A percentile compares a stretch with the other conserved stretches of the same genome.
Evolutionary conservation across 2,797 vertebrate species (phyloP).

Genomic region (Heteromormyrus szaboi): DNA sequence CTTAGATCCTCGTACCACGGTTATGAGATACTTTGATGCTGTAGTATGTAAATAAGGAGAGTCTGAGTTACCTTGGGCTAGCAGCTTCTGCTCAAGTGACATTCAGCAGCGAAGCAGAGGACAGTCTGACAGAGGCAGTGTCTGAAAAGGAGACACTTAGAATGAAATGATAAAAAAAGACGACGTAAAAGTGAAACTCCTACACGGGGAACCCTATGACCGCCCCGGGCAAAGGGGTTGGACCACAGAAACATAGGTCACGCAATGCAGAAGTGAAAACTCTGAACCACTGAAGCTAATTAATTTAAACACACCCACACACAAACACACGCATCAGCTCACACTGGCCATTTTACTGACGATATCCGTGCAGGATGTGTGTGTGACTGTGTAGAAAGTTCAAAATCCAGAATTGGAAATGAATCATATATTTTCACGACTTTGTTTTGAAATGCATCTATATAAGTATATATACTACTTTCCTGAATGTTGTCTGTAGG

Average conservation of each 20-base stretch:
- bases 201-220: neutral
- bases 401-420: neutral
- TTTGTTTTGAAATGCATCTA: neutral
- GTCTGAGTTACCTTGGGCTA: neutral
- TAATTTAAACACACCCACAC: neutral
- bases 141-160: neutral
- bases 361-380: neutral
- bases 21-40: neutral
- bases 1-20: neutral
- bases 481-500: neutral
- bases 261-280: constrained; percentile 7
- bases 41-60: neutral
- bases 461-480: neutral
- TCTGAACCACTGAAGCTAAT: neutral
- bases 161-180: neutral
- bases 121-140: neutral
- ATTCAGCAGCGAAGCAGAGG: neutral
- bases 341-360: neutral
- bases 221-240: neutral
- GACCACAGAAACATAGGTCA: neutral
- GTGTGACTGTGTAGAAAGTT: neutral
- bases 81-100: neutral
- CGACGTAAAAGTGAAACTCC: neutral
- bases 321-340: neutral
- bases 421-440: neutral